Percentiles rank a stretch among this genome's conserved stretches.
Conservation (phyloP, 2,113 vertebrate species). For the Cebidichthys violaceus region DNA sequence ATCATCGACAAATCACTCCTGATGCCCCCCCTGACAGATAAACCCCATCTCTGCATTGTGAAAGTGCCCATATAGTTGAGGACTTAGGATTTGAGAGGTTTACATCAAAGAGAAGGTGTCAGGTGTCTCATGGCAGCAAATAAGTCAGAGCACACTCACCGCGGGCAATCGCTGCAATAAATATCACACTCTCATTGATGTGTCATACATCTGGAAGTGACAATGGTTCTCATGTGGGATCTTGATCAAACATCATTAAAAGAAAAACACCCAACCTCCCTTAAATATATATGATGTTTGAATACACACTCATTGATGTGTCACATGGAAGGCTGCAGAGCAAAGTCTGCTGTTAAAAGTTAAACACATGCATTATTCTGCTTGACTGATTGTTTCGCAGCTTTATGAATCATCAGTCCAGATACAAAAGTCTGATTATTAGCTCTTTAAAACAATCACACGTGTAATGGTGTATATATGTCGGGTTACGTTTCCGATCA, state of each 20-base stretch:
- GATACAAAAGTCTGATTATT: conserved; percentile 3
- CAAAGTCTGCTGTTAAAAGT: conserved; percentile 3
- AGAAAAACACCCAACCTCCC: not conserved
- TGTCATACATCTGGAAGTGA: conserved; percentile 20
- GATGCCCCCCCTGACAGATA: conserved; percentile 54
- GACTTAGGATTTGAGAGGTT: conserved; percentile 58
- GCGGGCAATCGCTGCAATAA: conserved; percentile 47
- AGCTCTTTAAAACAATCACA: not conserved
- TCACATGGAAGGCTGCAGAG: conserved; percentile 1
- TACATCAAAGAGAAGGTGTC: conserved; percentile 63
- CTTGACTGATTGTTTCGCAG: conserved; percentile 17
- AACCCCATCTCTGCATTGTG: conserved; percentile 50
- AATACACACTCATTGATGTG: not conserved
- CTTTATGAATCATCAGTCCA: conserved; percentile 7
- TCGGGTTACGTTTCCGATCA: not conserved
- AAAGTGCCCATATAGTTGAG: conserved; percentile 59
- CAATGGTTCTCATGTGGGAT: conserved; percentile 4
- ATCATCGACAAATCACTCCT: conserved; percentile 68
- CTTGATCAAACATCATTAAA: conserved; percentile 13
- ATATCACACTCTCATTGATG: conserved; percentile 35
- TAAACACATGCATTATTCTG: conserved; percentile 35
- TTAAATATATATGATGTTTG: conserved; percentile 9
- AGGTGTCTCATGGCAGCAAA: conserved; percentile 52
- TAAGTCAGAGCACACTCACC: conserved; percentile 56
- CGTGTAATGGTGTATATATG: not conserved